These are phyloP conservation scores for Spilosoma lubricipeda DNA, from an alignment of 2,888 invertebrate species.

Conservation along the genomic window DNA sequence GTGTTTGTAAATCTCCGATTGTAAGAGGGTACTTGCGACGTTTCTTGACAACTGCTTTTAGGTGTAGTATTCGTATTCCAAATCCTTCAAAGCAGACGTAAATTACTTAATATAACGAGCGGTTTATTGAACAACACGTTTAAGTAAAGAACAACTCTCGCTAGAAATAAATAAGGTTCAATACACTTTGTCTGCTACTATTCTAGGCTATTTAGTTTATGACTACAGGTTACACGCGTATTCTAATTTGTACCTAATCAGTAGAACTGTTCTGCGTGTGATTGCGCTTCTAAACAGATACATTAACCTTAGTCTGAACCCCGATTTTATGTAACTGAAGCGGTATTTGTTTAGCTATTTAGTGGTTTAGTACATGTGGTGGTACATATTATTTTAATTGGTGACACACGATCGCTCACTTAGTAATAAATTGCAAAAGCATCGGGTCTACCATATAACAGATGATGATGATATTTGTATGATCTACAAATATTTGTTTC, in stretches of 20 bases:
- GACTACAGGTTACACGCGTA: not conserved
- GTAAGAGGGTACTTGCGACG: not conserved
- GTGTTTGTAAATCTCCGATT: slow-evolving; percentile 8
- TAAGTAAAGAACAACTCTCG: not conserved
- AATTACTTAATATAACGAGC: not conserved
- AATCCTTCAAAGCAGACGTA: not conserved
- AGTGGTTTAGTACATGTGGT: not conserved
- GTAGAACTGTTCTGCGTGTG: not conserved
- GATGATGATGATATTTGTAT: too few species aligned
- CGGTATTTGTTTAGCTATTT: not conserved
- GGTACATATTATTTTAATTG: too few species aligned
- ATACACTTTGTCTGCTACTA: not conserved
- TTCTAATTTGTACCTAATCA: not conserved
- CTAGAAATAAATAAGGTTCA: not conserved
- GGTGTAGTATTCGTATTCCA: not conserved
- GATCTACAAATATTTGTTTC: too few species aligned
- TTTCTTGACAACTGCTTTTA: slow-evolving; percentile 1
- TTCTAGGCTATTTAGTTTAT: not conserved
- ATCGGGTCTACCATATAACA: too few species aligned
- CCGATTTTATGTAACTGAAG: too few species aligned
- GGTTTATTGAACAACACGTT: not conserved
- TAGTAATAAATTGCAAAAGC: too few species aligned
- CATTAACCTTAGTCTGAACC: not conserved
- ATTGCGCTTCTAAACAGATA: not conserved
- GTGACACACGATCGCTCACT: too few species aligned